Conservation (phyloP, 2,888 invertebrate genomes). For the Cheiracanthium punctorium region DNA sequence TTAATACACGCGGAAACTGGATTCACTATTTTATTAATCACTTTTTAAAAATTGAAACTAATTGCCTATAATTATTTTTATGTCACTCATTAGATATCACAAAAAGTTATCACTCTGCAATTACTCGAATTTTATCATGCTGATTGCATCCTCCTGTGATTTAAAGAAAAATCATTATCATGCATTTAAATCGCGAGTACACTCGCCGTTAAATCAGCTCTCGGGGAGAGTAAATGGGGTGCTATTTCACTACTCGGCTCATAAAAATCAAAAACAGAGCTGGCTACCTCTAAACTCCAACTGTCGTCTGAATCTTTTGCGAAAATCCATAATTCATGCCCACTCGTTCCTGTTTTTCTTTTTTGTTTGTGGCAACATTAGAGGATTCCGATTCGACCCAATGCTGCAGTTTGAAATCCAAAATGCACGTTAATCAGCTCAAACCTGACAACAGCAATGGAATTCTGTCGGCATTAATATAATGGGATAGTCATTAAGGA, state of each 20-base stretch:
- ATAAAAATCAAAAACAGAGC: not conserved
- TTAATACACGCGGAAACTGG: no score
- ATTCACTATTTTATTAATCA: no score
- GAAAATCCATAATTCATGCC: constrained; percentile 29
- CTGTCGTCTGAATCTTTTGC: constrained; percentile 37
- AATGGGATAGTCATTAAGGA: constrained; percentile 44
- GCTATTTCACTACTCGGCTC: not conserved
- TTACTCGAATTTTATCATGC: not conserved
- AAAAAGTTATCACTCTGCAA: not conserved
- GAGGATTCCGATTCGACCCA: constrained; percentile 21
- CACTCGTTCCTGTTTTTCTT: no score
- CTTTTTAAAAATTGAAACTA: no score
- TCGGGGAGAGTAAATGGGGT: not conserved
- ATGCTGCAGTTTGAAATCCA: constrained; percentile 28
- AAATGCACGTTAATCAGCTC: constrained; percentile 44
- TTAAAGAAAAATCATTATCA: not conserved
- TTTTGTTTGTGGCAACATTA: constrained; percentile 36
- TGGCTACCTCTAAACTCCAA: constrained; percentile 3
- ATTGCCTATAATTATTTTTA: no score
- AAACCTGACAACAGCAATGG: constrained; percentile 50
- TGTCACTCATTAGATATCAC: not conserved
- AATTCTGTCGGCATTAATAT: constrained; percentile 58
- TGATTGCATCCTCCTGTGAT: not conserved
- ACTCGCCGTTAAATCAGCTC: not conserved
- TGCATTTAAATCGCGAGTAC: not conserved